These are phyloP conservation scores for Mohoua ochrocephala DNA, from an alignment of 2,113 vertebrate genomes.

Conservation along the genomic window DNA sequence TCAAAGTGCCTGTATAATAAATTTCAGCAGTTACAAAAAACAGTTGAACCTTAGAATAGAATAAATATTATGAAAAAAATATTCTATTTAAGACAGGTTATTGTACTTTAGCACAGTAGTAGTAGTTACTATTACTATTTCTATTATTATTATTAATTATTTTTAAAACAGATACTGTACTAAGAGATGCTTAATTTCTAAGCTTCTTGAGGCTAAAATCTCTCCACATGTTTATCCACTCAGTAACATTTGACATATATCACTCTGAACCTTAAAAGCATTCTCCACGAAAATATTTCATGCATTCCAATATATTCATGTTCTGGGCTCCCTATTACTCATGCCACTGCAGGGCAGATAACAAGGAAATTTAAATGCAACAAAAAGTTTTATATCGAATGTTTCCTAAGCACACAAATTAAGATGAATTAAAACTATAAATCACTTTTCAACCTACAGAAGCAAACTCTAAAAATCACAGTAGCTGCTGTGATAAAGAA, in stretches of 20 bases:
- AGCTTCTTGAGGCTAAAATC: background rate
- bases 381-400: background rate
- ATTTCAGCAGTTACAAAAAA: background rate
- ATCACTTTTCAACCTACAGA: conserved; percentile 14
- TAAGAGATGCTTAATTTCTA: background rate
- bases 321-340: conserved; percentile 11
- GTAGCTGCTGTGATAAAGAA: background rate
- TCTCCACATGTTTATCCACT: background rate
- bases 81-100: background rate
- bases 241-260: background rate
- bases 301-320: background rate
- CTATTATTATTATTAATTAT: background rate
- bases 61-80: background rate
- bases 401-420: conserved; percentile 34
- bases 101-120: background rate
- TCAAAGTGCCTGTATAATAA: background rate
- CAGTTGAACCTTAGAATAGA: background rate
- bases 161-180: background rate
- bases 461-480: background rate
- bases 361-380: conserved; percentile 63
- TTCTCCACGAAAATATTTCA: background rate
- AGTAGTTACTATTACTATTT: background rate
- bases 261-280: background rate
- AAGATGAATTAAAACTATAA: conserved; percentile 59
- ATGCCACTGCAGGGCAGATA: conserved; percentile 18